Evolutionary conservation across 1,140 invertebrate species (phyloP).

Genomic region (Delia radicum): DNA sequence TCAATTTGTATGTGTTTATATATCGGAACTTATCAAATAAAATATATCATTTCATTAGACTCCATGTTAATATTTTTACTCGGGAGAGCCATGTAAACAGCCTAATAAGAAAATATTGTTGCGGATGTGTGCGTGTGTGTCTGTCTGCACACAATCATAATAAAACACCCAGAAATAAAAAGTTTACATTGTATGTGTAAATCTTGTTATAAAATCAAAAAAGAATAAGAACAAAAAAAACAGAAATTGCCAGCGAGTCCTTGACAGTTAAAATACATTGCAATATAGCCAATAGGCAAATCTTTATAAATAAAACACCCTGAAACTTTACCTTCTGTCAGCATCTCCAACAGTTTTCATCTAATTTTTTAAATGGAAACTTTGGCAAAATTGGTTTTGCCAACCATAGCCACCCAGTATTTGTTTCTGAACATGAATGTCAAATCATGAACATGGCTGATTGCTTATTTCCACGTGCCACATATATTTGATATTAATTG

Average conservation of each 20-base stretch:
- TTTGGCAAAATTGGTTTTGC: background rate
- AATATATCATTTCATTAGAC: no score
- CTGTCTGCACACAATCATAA: background rate
- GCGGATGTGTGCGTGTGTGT: no score
- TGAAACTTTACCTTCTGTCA: background rate
- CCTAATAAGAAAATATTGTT: background rate
- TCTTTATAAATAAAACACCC: background rate
- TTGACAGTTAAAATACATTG: slow-evolving; percentile 1
- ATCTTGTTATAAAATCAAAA: background rate
- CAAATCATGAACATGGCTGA: background rate
- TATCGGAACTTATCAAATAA: no score
- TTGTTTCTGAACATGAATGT: background rate
- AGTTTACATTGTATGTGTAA: background rate
- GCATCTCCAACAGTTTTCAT: background rate
- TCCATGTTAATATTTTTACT: no score
- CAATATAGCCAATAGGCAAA: background rate
- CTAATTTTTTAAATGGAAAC: background rate
- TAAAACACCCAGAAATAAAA: background rate
- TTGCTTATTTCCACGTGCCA: background rate
- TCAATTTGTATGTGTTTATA: no score
- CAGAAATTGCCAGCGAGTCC: background rate
- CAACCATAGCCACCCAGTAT: background rate
- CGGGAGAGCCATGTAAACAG: background rate
- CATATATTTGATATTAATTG: background rate
- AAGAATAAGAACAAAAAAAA: background rate